Percentiles rank a stretch among this genome's conserved stretches.
Evolutionary conservation across 2,113 vertebrate species (phyloP).

Genomic region (Zosterops japonicus): DNA sequence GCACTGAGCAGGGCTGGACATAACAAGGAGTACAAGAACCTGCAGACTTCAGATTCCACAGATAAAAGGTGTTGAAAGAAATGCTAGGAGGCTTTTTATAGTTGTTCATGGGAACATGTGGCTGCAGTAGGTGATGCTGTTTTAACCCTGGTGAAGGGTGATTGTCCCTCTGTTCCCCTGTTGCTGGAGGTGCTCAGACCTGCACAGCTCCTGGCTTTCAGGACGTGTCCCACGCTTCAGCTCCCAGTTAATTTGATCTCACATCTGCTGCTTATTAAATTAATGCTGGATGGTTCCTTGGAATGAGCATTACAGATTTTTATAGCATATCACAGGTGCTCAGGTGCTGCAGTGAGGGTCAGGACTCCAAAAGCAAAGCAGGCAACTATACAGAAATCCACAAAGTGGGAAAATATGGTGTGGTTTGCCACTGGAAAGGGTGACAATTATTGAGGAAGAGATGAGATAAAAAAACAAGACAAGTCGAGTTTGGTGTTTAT

Average conservation of each 20-base stretch:
- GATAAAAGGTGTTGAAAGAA: neutral
- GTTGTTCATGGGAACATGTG: neutral
- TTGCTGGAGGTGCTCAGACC: neutral
- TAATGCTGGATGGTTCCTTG: neutral
- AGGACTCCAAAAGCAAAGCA: neutral
- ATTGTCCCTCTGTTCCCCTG: neutral
- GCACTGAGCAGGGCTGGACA: neutral
- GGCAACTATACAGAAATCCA: neutral
- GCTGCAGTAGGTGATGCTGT: neutral
- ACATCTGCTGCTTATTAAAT: conserved; percentile 4
- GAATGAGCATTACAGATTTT: neutral
- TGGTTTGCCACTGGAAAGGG: neutral
- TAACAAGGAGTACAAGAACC: rapidly evolving
- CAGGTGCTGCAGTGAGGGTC: neutral
- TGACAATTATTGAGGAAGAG: neutral
- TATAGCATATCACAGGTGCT: neutral
- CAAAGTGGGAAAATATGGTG: neutral
- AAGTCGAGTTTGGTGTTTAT: neutral
- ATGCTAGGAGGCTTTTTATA: rapidly evolving
- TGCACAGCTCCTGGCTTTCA: neutral
- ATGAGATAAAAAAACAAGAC: neutral
- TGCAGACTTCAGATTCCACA: neutral
- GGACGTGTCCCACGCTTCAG: rapidly evolving
- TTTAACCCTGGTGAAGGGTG: neutral
- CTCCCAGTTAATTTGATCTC: neutral